Percentiles rank a stretch among this genome's conserved stretches.
Conservation (phyloP, 2,113 vertebrate species). For the Cyprinodon variegatus region DNA sequence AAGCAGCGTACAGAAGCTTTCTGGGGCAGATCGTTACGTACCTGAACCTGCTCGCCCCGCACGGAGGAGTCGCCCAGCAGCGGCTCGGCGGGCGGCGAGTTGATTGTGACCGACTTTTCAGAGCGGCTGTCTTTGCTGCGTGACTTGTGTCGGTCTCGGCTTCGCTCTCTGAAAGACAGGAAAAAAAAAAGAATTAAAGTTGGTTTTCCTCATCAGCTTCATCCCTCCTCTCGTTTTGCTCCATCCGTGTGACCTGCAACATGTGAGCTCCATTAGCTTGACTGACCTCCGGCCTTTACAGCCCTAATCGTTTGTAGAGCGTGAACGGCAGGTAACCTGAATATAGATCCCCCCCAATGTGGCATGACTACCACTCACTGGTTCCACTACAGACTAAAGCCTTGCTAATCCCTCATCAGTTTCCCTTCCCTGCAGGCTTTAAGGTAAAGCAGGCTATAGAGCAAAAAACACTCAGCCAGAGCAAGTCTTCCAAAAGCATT, state of each 20-base stretch:
- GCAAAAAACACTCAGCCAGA: background rate
- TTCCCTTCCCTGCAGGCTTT: conserved; percentile 23
- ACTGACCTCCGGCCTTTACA: conserved; percentile 39
- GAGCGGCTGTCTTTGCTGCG: conserved; percentile 91
- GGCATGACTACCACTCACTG: conserved; percentile 38
- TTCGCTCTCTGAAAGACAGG: conserved; percentile 81
- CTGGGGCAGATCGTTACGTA: conserved; percentile 49
- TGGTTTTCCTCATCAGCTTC: conserved; percentile 15
- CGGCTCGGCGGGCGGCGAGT: conserved; percentile 87
- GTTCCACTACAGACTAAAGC: conserved; percentile 54
- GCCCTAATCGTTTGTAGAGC: conserved; percentile 48
- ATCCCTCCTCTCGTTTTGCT: background rate
- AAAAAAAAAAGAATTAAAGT: background rate
- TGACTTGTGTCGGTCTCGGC: conserved; percentile 90
- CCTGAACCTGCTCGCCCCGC: conserved; percentile 86
- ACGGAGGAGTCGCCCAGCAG: conserved; percentile 85
- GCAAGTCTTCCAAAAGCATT: background rate
- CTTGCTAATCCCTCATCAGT: conserved; percentile 53
- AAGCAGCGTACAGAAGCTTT: background rate
- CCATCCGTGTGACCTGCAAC: conserved; percentile 11
- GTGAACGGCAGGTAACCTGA: conserved; percentile 25
- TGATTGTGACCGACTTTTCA: conserved; percentile 94
- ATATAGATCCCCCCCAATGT: conserved; percentile 36
- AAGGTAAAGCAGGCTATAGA: conserved; percentile 3
- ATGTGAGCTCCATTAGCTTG: conserved; percentile 60